Evolutionary conservation across 1,140 invertebrate genomes (phyloP).

Genomic region (Telenomus remus): DNA sequence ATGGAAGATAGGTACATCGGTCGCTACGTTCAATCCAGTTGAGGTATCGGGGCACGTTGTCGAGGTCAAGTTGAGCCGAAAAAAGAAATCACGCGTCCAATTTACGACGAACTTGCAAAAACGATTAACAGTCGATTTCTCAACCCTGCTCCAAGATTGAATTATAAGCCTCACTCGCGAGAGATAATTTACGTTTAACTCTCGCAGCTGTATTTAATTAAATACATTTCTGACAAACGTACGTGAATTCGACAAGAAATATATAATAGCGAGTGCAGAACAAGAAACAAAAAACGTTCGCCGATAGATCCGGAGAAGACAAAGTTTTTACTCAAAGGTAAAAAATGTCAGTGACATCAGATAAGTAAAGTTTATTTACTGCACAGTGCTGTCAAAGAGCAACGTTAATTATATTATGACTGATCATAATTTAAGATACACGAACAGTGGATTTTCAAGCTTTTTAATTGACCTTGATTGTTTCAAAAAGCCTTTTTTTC

Average conservation of each 20-base stretch:
- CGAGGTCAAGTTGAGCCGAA: constrained; percentile 56
- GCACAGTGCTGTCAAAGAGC: too few relatives aligned
- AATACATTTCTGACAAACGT: constrained; percentile 8
- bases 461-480: too few relatives aligned
- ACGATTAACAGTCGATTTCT: constrained; percentile 58
- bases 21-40: constrained; percentile 35
- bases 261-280: too few relatives aligned
- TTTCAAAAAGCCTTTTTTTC: too few relatives aligned
- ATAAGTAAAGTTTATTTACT: too few relatives aligned
- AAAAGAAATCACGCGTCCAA: constrained; percentile 54
- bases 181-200: constrained; percentile 52
- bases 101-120: constrained; percentile 59
- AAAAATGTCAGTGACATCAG: too few relatives aligned
- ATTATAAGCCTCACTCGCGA: constrained; percentile 43
- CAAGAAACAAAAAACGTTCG: too few relatives aligned
- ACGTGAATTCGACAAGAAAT: not conserved
- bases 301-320: too few relatives aligned
- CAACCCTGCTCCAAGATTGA: constrained; percentile 53
- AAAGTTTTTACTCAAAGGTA: too few relatives aligned
- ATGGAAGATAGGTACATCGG: constrained; percentile 57
- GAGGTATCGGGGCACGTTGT: constrained; percentile 51
- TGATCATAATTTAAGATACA: too few relatives aligned
- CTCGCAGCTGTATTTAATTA: constrained; percentile 46
- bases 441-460: too few relatives aligned
- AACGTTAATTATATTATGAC: too few relatives aligned